Conservation (phyloP, 2,113 vertebrate genomes). For the Xiphophorus couchianus region DNA sequence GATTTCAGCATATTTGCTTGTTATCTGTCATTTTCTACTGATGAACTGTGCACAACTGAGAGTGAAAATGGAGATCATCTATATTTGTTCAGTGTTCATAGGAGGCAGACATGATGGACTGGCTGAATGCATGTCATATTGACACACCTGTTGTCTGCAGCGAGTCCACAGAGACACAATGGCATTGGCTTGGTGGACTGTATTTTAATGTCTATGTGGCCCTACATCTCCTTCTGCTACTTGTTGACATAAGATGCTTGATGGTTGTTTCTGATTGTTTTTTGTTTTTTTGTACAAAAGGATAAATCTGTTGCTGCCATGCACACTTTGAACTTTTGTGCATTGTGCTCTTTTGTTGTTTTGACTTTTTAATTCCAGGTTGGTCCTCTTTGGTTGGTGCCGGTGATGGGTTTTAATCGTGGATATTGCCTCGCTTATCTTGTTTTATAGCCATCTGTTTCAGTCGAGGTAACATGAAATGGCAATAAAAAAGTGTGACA, state of each 20-base stretch:
- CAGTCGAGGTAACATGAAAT: constrained; percentile 36
- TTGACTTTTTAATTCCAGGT: constrained; percentile 7
- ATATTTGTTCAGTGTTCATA: constrained; percentile 69
- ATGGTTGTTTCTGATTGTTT: constrained; percentile 33
- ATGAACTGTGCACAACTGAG: constrained; percentile 45
- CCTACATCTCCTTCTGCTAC: constrained; percentile 37
- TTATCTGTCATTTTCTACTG: constrained; percentile 38
- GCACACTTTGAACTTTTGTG: constrained; percentile 4
- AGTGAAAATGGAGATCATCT: constrained; percentile 64
- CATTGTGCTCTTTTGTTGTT: neutral
- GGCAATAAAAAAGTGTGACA: constrained; percentile 59
- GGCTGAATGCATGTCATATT: constrained; percentile 71
- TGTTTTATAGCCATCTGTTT: constrained; percentile 54
- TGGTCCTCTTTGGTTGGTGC: constrained; percentile 23
- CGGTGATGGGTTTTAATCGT: constrained; percentile 41
- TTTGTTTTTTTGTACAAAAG: neutral
- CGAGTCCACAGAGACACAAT: constrained; percentile 70
- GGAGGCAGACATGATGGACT: constrained; percentile 49
- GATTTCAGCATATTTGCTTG: constrained; percentile 43
- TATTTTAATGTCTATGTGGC: constrained; percentile 19
- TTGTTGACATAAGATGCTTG: constrained; percentile 31
- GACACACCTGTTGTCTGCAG: constrained; percentile 78
- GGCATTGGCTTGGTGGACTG: constrained; percentile 29
- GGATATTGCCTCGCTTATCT: constrained; percentile 62
- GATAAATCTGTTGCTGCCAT: constrained; percentile 8